phyloP scores from a whole-genome alignment of 1,140 invertebrate species.

The Tetramorium simillimum region DNA sequence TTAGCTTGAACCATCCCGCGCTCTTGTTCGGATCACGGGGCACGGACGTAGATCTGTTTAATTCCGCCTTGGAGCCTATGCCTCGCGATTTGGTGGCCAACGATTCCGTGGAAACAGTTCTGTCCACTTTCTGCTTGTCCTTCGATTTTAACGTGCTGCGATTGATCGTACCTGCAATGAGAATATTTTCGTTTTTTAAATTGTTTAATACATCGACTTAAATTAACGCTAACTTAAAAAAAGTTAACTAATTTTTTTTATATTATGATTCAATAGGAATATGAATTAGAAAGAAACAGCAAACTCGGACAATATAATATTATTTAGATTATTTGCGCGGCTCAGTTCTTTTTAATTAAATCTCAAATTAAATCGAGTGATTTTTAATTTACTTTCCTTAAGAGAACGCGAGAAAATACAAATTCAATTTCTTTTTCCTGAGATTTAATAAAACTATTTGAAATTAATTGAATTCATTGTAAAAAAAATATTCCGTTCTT shows the following conservation, averaged over 20 bases:
- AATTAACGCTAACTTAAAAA: neutral
- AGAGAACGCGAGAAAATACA: neutral
- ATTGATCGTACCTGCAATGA: conserved; percentile 81
- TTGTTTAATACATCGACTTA: neutral
- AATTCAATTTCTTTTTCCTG: neutral
- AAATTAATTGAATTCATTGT: neutral
- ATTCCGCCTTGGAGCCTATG: conserved; percentile 82
- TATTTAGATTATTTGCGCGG: neutral
- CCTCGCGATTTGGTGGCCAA: conserved; percentile 84
- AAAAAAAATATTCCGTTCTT: neutral
- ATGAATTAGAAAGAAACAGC: neutral
- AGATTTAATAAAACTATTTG: neutral
- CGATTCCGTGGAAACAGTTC: conserved; percentile 88
- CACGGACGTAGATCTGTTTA: conserved; percentile 88
- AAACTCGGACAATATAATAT: neutral
- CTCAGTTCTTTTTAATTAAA: neutral
- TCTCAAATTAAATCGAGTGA: neutral
- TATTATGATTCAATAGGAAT: neutral
- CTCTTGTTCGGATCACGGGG: conserved; percentile 89
- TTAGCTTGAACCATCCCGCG: conserved; percentile 90
- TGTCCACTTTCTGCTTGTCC: conserved; percentile 85
- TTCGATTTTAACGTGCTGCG: conserved; percentile 85
- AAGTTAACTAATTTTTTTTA: neutral
- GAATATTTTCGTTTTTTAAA: neutral
- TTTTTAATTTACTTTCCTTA: neutral